Evolutionary conservation across 2,113 vertebrate genomes (phyloP), one percentile per base, ranked within the genome.

Genomic region (Rhinopomastus cyanomelas): DNA sequence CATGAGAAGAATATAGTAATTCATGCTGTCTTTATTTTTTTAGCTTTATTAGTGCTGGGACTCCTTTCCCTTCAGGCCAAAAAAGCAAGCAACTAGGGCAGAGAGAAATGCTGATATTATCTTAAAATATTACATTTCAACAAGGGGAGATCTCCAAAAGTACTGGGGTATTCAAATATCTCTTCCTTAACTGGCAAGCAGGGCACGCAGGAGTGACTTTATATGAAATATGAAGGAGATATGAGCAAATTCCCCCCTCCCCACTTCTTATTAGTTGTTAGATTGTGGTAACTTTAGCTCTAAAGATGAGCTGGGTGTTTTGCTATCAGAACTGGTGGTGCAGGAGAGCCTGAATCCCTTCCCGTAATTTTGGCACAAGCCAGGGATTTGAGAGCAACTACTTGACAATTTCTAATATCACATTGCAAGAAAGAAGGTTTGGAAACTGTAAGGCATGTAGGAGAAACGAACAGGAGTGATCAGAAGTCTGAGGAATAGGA

Each of bases 1-100:
- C 60, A 85, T 25, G 86, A 95, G 92, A 96, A 93, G 78, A 96
- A 95, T 95, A 92, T 79, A 87, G 90, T 90, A 88, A 94, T 96
- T 95, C 95, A 96, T 87, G 64, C 60, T 0, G 2, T 32, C 74
- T 81, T 95, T 82, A 80, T 66, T 61, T 93, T 81, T 52, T 60
- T 19, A 92, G 64, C 34, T 69, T 82, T 84, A 52, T 73, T 87
- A 49, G 91, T 94, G 71, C 36, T 76, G 46, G 27, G 74, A 72
- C 26, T 92, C 59, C 86, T 90, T 91, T 93, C 51, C 69, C 26
- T 88, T 76, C 60, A 62, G 59, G 49, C 69, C 86, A 81, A 75
- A 88, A 93, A 88, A 75, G 27, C 19, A 79, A 49, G 53, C 85
- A 87, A 79, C 12, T 75, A 18, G 57, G 48, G 62, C 53, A 73